phyloP scores from a whole-genome alignment of 2,113 vertebrate species.

The Thunnus maccoyii region DNA sequence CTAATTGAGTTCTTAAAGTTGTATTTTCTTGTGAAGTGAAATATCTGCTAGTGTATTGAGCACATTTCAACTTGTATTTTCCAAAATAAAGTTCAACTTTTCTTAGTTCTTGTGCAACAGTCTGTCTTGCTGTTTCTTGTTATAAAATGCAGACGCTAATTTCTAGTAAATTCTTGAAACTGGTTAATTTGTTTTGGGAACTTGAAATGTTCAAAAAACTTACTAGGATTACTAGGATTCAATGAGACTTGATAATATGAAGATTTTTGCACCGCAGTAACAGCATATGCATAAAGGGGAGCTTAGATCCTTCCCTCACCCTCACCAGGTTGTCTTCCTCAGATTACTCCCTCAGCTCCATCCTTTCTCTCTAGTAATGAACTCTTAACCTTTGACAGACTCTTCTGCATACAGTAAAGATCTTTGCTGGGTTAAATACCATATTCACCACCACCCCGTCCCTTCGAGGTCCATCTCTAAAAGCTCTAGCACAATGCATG shows the following conservation, averaged over 20 bases:
- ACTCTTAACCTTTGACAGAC: constrained; percentile 32
- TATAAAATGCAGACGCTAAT: neutral
- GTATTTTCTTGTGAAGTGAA: neutral
- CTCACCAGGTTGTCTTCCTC: neutral
- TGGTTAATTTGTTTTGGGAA: too few relatives aligned
- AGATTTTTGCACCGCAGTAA: neutral
- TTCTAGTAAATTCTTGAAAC: too few relatives aligned
- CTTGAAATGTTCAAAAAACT: too few relatives aligned
- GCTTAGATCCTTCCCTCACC: neutral
- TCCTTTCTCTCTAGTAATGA: constrained; percentile 10
- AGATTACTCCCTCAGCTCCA: neutral
- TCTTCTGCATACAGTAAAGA: neutral
- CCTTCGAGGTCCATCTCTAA: constrained; percentile 2
- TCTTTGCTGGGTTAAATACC: constrained; percentile 20
- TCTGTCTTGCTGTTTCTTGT: neutral
- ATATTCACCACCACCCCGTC: neutral
- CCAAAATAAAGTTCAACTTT: neutral
- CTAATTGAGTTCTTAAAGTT: neutral
- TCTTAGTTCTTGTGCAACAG: neutral
- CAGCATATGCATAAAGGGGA: neutral
- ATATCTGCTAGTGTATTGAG: too few relatives aligned
- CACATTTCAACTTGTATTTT: neutral
- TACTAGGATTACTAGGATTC: too few relatives aligned
- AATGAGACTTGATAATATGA: neutral
- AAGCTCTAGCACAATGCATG: constrained; percentile 7